Percentiles rank a stretch among this genome's conserved stretches.
Conservation (phyloP, 1,140 invertebrate genomes). For the Atta cephalotes region DNA sequence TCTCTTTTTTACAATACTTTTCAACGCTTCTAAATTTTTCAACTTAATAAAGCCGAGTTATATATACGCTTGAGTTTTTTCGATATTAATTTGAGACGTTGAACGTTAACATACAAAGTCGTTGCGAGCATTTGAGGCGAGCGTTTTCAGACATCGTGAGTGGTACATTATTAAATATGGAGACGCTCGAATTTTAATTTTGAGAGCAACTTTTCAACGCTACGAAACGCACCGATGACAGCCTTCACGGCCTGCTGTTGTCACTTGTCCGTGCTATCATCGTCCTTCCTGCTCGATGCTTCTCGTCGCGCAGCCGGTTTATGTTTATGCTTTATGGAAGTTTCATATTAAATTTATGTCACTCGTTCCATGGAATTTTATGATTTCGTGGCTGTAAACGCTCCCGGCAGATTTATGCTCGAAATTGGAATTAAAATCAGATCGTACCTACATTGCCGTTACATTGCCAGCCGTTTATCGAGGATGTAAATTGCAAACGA, state of each 20-base stretch:
- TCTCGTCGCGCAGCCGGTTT: slow-evolving; percentile 60
- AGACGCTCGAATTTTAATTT: slow-evolving; percentile 74
- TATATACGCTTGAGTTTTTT: neutral
- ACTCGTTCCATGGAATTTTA: slow-evolving; percentile 75
- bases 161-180: slow-evolving; percentile 67
- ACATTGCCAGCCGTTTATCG: slow-evolving; percentile 53
- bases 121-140: slow-evolving; percentile 6
- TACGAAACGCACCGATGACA: slow-evolving; percentile 31
- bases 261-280: slow-evolving; percentile 70
- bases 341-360: slow-evolving; percentile 82
- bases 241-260: slow-evolving; percentile 74
- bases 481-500: slow-evolving; percentile 47
- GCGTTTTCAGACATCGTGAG: slow-evolving; percentile 9
- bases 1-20: neutral
- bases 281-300: slow-evolving; percentile 17
- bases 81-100: neutral
- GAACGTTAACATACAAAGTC: neutral
- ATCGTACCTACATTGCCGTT: neutral
- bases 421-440: slow-evolving; percentile 80
- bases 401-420: slow-evolving; percentile 74
- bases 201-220: slow-evolving; percentile 72
- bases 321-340: slow-evolving; percentile 81
- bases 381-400: slow-evolving; percentile 78
- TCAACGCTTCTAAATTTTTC: neutral
- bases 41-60: neutral